Evolutionary conservation across 2,113 vertebrate genomes (phyloP).

Genomic region (Osmerus mordax): DNA sequence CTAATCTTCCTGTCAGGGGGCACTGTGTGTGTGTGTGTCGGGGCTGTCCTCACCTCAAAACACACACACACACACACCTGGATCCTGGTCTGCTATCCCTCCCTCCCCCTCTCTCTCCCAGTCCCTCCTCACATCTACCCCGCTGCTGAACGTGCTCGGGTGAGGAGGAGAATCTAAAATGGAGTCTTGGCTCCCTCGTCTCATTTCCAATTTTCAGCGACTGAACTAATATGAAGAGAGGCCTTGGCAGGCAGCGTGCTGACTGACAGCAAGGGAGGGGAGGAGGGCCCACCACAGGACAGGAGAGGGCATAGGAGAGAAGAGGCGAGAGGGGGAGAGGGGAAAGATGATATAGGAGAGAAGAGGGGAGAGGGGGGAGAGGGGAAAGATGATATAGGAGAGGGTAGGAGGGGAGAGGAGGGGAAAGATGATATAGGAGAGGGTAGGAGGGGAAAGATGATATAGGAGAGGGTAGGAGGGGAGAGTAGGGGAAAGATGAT

Average conservation of each 20-base stretch:
- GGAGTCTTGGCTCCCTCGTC: background rate
- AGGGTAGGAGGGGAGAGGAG: no score
- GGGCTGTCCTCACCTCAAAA: background rate
- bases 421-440: background rate
- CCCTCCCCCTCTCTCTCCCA: background rate
- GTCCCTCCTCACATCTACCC: background rate
- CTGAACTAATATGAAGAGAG: background rate
- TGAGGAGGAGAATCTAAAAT: no score
- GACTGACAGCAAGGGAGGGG: background rate
- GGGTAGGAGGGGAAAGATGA: background rate
- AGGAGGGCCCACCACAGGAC: background rate
- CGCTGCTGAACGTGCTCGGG: no score
- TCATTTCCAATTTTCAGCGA: background rate
- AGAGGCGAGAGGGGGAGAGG: background rate
- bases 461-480: no score
- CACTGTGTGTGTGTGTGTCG: no score
- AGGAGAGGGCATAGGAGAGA: background rate
- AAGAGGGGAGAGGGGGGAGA: no score
- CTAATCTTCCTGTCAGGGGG: no score
- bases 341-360: background rate
- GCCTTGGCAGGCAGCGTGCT: background rate
- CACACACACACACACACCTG: slow-evolving; percentile 3
- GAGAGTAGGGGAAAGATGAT: no score
- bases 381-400: no score
- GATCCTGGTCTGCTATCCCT: background rate